Base-by-base conservation (phyloP, 2,113 vertebrate species). In the Planiliza haematocheilus region DNA sequence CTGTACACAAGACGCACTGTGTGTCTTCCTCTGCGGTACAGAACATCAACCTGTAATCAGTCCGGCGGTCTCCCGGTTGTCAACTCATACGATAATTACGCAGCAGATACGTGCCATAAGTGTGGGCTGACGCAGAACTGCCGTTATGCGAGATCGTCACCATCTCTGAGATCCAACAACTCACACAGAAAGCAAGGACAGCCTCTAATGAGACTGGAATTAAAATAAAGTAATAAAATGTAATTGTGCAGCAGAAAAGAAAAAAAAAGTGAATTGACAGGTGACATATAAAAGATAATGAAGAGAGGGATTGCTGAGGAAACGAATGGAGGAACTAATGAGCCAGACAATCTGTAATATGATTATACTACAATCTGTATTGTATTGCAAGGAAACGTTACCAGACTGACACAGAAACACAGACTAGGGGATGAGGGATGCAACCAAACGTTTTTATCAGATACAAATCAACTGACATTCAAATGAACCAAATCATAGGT, bases 211-310 rank as follows among this genome's bases (percentile, higher is more conserved):
- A 67, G 20, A 57, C 10, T 6, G 9, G 5, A 51, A 36, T 50
- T 38, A 34, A 36, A 57, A 48, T 30, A n/a, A n/a, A n/a, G n/a
- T n/a, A n/a, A n/a, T n/a, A n/a, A 59, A 67, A 30, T 12, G 24
- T 42, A 56, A 62, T 14, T 56, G 45, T 48, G 45, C 5, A 9
- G n/a, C n/a, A 14, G 52, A 50, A 60, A 71, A 36, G 60, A 38
- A 34, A 51, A 50, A 16, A 52, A 18, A 55, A 49, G 66, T 46
- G 14, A 66, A 66, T 4, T 51, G 69, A 65, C 2, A 66, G 59
- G 53, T 52, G 64, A 61, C 30, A 41, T 18, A 39, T 60, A 50
- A 50, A 81, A 42, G 48, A 56, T 65, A 20, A 64, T 59, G 46
- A 56, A 41, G 18, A 57, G 16, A 62, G 59, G 42, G 59, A 64